phyloP scores from a whole-genome alignment of 2,888 invertebrate species.

The Choristoneura rosaceana region DNA sequence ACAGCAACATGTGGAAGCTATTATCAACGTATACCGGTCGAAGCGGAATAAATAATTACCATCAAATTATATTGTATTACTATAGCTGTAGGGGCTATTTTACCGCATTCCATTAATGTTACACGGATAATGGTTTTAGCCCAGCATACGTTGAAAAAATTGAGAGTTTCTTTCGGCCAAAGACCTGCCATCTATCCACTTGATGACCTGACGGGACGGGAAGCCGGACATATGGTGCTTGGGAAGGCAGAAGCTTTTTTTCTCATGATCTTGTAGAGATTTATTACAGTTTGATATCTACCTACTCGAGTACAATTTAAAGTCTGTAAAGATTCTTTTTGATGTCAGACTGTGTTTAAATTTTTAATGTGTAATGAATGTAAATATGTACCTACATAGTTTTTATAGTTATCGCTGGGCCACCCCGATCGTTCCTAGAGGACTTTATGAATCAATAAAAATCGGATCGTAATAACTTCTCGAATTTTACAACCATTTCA shows the following conservation, averaged over 20 bases:
- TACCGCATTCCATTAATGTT: constrained; percentile 15
- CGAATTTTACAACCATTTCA: constrained; percentile 48
- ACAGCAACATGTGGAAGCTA: constrained; percentile 48
- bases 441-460: constrained; percentile 18
- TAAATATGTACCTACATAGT: not conserved
- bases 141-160: constrained; percentile 48
- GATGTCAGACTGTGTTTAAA: not conserved
- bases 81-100: constrained; percentile 38
- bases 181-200: constrained; percentile 58
- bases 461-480: constrained; percentile 12
- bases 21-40: constrained; percentile 41
- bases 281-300: constrained; percentile 20
- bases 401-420: not conserved
- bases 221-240: constrained; percentile 65
- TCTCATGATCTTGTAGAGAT: constrained; percentile 58
- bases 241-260: constrained; percentile 60
- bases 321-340: not conserved
- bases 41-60: constrained; percentile 38
- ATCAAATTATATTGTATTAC: constrained; percentile 31
- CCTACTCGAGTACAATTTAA: not conserved
- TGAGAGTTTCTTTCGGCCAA: constrained; percentile 50
- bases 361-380: not conserved
- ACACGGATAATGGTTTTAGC: constrained; percentile 11
- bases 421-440: not conserved
- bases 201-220: constrained; percentile 56